Conservation (phyloP, 2,797 vertebrate species). For the Corythornis leucogaster region DNA sequence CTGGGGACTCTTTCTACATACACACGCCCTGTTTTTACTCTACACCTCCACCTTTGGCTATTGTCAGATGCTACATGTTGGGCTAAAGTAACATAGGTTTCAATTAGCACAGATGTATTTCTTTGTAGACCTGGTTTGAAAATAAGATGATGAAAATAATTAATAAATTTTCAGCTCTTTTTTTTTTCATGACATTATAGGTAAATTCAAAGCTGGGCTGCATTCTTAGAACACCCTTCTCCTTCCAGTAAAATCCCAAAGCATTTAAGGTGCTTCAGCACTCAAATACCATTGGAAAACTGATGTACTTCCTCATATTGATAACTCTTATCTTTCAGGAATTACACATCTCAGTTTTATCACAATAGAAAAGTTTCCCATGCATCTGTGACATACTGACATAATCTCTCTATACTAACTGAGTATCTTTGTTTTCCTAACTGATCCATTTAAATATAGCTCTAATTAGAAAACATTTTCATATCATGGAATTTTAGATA, state of each 20-base stretch:
- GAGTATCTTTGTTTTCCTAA: neutral
- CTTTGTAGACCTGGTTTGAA: neutral
- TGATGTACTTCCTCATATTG: neutral
- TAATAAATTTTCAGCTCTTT: neutral
- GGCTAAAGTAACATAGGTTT: neutral
- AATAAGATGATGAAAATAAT: rapidly evolving
- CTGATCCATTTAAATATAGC: neutral
- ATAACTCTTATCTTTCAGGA: neutral
- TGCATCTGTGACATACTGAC: neutral
- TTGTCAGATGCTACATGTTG: neutral
- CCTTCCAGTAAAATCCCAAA: rapidly evolving
- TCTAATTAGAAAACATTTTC: neutral
- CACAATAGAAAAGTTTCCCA: neutral
- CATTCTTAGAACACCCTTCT: neutral
- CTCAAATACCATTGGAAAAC: neutral
- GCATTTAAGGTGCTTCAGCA: rapidly evolving
- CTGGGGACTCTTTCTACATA: neutral
- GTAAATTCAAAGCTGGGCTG: neutral
- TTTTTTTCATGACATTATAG: neutral
- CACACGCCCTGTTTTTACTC: neutral
- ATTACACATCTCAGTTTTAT: neutral
- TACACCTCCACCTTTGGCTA: neutral
- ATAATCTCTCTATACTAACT: neutral
- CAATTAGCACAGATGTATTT: neutral
- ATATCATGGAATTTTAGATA: neutral